Base-by-base conservation (phyloP, 2,113 vertebrate genomes). In the Camelus dromedarius region DNA sequence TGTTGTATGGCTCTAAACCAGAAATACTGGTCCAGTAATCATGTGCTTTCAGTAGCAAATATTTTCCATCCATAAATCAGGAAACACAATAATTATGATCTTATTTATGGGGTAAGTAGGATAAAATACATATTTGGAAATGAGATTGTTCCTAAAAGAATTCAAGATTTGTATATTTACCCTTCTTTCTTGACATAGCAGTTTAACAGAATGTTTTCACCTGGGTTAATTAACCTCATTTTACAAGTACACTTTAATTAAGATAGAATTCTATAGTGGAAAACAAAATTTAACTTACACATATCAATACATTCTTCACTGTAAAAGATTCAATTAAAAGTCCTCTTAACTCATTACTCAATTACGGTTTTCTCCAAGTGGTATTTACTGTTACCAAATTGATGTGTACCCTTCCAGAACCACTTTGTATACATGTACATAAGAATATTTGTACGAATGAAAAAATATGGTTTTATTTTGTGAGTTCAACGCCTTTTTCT, bases 121-220 rank as follows among this genome's bases (percentile, higher is more conserved):
- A 56, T 70, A 72, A 90, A 10, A 75, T 50, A 18, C 48, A 76
- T 76, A 96, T 76, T 75, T 96, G 58, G 75, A 96, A 96, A 81
- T 91, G 3, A 28, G 52, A 67, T 64, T 73, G 62, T 80, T 81
- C 56, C 32, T 6, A 69, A 38, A 62, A 46, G 64, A 70, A 93
- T 77, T 76, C 42, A 79, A 70, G 52, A 84, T 79, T 69, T 96
- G 72, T 42, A 69, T 56, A 79, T 89, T 62, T 3, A 80, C 19
- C 12, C 52, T 20, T 77, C 24, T 84, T 81, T 13, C 50, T 75
- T 86, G 72, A 91, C 24, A 76, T 4, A 91, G 20, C 10, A 50
- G 69, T 82, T 91, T 87, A 94, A 76, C 60, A 18, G 38, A 91
- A 67, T 81, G 10, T 52, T 64, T 67, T 96, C 56, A 52, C 38